These are phyloP conservation scores for Dilophus febrilis DNA, from an alignment of 2,888 invertebrate species.

Conservation along the genomic window DNA sequence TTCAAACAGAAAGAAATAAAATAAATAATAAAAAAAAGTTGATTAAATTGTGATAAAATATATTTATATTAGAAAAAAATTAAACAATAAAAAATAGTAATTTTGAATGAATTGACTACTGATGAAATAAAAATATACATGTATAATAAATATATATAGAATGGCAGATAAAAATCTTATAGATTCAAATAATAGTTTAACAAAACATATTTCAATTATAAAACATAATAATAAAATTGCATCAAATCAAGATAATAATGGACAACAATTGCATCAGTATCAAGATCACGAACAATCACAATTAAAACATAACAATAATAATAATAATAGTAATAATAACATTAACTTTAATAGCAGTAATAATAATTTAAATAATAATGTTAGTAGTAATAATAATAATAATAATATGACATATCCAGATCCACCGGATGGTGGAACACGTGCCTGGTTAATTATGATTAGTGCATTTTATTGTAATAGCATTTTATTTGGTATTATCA, in stretches of 20 bases:
- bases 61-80: too few relatives aligned
- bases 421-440: constrained; percentile 57
- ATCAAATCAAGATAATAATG: too few relatives aligned
- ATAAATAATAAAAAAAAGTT: too few relatives aligned
- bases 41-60: too few relatives aligned
- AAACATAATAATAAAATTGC: neutral
- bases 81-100: too few relatives aligned
- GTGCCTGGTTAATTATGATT: constrained; percentile 67
- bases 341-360: neutral
- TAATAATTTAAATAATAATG: constrained; percentile 12
- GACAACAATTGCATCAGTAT: neutral
- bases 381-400: constrained; percentile 1
- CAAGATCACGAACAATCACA: neutral
- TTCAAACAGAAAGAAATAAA: too few relatives aligned
- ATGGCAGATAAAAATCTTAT: neutral
- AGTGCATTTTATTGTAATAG: constrained; percentile 82
- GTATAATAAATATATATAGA: too few relatives aligned
- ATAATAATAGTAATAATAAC: neutral
- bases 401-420: too few relatives aligned
- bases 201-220: neutral
- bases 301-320: neutral
- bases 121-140: too few relatives aligned
- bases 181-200: neutral
- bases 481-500: constrained; percentile 77
- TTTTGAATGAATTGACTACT: too few relatives aligned